These are phyloP conservation scores for Raphicerus campestris DNA, from an alignment of 2,113 vertebrate genomes.

Conservation along the genomic window DNA sequence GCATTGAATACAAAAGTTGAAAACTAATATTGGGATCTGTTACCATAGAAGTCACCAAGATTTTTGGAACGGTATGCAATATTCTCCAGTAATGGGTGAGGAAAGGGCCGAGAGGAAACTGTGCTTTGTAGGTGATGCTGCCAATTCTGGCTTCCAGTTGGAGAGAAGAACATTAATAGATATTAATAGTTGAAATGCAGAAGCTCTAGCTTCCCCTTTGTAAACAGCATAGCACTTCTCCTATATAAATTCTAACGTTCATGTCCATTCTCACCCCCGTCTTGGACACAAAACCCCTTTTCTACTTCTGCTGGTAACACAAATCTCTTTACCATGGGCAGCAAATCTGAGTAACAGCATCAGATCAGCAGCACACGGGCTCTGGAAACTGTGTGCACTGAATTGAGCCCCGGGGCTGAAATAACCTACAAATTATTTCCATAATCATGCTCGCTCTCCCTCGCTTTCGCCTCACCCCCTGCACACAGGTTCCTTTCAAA, in stretches of 20 bases:
- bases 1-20: slow-evolving; percentile 28
- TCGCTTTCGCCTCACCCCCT: slow-evolving; percentile 6
- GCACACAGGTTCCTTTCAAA: slow-evolving; percentile 53
- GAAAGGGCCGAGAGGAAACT: slow-evolving; percentile 46
- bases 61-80: slow-evolving; percentile 42
- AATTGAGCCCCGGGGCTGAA: slow-evolving; percentile 44
- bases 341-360: not conserved
- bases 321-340: not conserved
- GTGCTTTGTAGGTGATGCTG: slow-evolving; percentile 5
- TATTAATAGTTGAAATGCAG: not conserved
- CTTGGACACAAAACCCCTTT: slow-evolving; percentile 32
- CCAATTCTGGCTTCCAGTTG: not conserved
- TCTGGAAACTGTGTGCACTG: not conserved
- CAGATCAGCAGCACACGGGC: not conserved
- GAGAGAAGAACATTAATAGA: slow-evolving; percentile 33
- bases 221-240: not conserved
- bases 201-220: not conserved
- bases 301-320: not conserved
- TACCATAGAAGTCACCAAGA: slow-evolving; percentile 22
- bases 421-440: slow-evolving; percentile 62
- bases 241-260: not conserved
- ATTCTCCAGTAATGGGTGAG: slow-evolving; percentile 28
- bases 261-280: not conserved
- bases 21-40: not conserved
- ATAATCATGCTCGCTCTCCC: slow-evolving; percentile 32